Evolutionary conservation across 1,140 invertebrate genomes (phyloP).

Genomic region (Colletes gigas): DNA sequence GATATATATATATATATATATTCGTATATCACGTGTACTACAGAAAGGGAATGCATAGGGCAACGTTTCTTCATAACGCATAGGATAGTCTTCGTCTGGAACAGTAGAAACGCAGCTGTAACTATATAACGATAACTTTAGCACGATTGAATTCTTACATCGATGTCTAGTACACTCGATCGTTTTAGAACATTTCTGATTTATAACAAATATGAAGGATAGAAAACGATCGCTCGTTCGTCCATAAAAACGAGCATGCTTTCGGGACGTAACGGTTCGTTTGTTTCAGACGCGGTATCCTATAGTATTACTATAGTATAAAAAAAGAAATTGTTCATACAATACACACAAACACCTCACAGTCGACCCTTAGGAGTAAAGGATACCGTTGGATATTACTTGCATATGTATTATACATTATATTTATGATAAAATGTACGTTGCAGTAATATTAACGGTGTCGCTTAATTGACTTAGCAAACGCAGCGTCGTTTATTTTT

Average conservation of each 20-base stretch:
- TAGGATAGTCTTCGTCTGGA: constrained; percentile 39
- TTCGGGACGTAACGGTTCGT: constrained; percentile 13
- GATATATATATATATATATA: constrained; percentile 17
- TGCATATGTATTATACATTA: neutral
- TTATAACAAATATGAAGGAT: neutral
- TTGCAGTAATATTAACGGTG: constrained; percentile 20
- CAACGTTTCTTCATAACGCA: constrained; percentile 37
- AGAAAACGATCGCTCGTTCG: constrained; percentile 2
- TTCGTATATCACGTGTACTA: constrained; percentile 47
- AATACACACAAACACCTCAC: constrained; percentile 44
- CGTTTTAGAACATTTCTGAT: constrained; percentile 5
- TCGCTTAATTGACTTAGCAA: constrained; percentile 36
- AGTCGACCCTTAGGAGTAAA: constrained; percentile 27
- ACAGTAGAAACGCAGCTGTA: constrained; percentile 19
- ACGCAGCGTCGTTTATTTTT: constrained; percentile 15
- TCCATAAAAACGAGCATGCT: neutral
- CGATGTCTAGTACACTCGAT: constrained; percentile 14
- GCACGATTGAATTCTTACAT: neutral
- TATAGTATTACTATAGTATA: constrained; percentile 23
- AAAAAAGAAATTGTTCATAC: constrained; percentile 25
- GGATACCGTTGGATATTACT: constrained; percentile 9
- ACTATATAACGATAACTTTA: neutral
- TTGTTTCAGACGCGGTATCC: constrained; percentile 34
- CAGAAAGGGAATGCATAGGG: constrained; percentile 43
- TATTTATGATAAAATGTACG: neutral